Base-by-base conservation (phyloP, 2,888 invertebrate genomes). In the Eugnorisma glareosa region DNA sequence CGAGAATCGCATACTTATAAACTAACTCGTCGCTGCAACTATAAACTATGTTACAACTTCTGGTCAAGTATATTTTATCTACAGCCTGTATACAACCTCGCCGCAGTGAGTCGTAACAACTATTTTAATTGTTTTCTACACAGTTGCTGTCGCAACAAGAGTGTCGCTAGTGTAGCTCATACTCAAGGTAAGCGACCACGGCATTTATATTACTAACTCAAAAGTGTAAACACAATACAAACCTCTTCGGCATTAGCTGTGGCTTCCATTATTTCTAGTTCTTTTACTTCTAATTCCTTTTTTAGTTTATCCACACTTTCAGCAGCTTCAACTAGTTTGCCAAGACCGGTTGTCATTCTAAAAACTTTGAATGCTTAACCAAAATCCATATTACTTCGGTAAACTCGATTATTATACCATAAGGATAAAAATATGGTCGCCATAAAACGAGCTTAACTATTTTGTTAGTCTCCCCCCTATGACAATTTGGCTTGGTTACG, bases 321-420 rank as follows among this genome's bases (percentile, higher is more conserved):
- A 7, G 98, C 98, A 0, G 99, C 99, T 93, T 99, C 99, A 5
- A 98, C 98, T 64, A 99, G 94, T 93, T 99, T 99, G 85, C 97
- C 97, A 71, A 99, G 95, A 74, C 99, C 99, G 21, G 98, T 98
- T 76, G 98, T 98, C 99, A 99, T 99, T 91, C 99, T 97, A 84
- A 73, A 75, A 83, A 48, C 8, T 6, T n/a, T 15, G 13, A 70
- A 31, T 79, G 21, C 2, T 31, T 57, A 57, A 28, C 31, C 21
- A n/a, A 18, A 78, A 54, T 45, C 5, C 10, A 31, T 37, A 24
- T 66, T 40, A 15, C 31, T 24, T n/a, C 4, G 43, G n/a, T 45
- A 45, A 10, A 75, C 11, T 21, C n/a, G 1, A 71, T 43, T 67
- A 11, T 24, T 10, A 51, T 51, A 51, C 10, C 10, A 24, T 51